Evolutionary conservation across 2,888 invertebrate genomes (phyloP), one percentile per base, ranked within the genome.

Genomic region (Leucophenga maculata): DNA sequence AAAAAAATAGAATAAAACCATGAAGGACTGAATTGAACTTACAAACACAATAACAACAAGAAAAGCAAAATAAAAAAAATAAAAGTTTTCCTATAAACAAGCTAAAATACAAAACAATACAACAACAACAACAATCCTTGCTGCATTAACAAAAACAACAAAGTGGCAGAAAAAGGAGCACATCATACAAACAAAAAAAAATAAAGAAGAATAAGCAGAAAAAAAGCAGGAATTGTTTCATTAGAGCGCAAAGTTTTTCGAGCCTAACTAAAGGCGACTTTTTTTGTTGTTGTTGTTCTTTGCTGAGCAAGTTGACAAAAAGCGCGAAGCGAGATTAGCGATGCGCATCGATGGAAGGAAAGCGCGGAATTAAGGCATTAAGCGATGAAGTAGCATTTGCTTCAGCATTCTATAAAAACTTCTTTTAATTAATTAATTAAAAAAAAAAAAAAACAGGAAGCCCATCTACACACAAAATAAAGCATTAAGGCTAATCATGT

Each of bases 191-290:
- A 59, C 16, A 59, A 32, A n/a, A 22, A 26, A 32, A 32, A 59
- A 59, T n/a, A 32, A 26, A 32, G 6, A 26, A 59, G 14, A 54
- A 54, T 18, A 18, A n/a, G n/a, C n/a, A n/a, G n/a, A n/a, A n/a
- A n/a, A n/a, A n/a, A n/a, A n/a, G n/a, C n/a, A n/a, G n/a, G n/a
- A 59, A 59, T 32, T 26, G 32, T 59, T 59, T 59, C 32, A 59
- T 59, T 59, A 31, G n/a, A 32, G 32, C 31, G 32, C 59, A 16
- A 59, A 59, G 8, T 39, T 59, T 59, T 59, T 14, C 31, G 1
- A 32, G 31, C 26, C 32, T n/a, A 6, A 8, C 8, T 39, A 4
- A 26, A 26, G 26, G 26, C 2, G 26, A 26, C 26, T 26, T 26
- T 26, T 26, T 26, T 4, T n/a, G n/a, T n/a, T n/a, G n/a, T n/a